Percentiles rank a stretch among this genome's conserved stretches.
Evolutionary conservation across 1,140 invertebrate genomes (phyloP).

Genomic region (Gonatopus flavifemur): DNA sequence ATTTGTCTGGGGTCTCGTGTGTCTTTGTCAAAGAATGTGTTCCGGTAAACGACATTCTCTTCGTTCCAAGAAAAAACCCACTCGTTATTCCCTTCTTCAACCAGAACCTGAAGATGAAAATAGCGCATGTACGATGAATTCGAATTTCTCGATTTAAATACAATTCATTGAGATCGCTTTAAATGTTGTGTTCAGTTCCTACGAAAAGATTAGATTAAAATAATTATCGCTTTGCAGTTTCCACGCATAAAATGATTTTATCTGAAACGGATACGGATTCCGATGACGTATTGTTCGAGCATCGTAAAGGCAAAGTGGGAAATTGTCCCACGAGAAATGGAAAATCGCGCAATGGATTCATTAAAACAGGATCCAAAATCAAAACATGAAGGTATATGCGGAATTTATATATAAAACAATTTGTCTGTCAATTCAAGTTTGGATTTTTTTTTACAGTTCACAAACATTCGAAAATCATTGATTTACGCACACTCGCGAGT

Average conservation of each 20-base stretch:
- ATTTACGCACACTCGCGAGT: constrained; percentile 23
- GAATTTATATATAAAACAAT: background rate
- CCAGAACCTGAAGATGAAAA: constrained; percentile 51
- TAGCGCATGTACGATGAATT: constrained; percentile 38
- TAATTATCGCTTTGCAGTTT: constrained; percentile 41
- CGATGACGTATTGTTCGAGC: constrained; percentile 53
- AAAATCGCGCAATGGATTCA: constrained; percentile 48
- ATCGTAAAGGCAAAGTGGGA: constrained; percentile 43
- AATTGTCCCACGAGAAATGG: constrained; percentile 43
- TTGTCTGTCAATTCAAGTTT: background rate
- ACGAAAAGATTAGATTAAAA: too few species aligned
- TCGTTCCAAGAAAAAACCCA: constrained; percentile 49
- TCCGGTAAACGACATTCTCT: constrained; percentile 47
- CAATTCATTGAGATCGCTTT: background rate
- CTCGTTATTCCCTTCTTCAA: constrained; percentile 52
- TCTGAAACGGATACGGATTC: constrained; percentile 54
- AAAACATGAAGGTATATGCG: constrained; percentile 43
- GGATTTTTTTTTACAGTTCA: constrained; percentile 15
- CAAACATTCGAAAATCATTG: constrained; percentile 6
- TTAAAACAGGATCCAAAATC: constrained; percentile 40
- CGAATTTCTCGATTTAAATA: constrained; percentile 8
- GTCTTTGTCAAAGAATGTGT: constrained; percentile 66
- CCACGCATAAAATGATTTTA: constrained; percentile 49
- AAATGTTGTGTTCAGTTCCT: constrained; percentile 1
- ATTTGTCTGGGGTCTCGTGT: constrained; percentile 71